phyloP scores from a whole-genome alignment of 2,888 invertebrate species.

The Pinctada fucata region DNA sequence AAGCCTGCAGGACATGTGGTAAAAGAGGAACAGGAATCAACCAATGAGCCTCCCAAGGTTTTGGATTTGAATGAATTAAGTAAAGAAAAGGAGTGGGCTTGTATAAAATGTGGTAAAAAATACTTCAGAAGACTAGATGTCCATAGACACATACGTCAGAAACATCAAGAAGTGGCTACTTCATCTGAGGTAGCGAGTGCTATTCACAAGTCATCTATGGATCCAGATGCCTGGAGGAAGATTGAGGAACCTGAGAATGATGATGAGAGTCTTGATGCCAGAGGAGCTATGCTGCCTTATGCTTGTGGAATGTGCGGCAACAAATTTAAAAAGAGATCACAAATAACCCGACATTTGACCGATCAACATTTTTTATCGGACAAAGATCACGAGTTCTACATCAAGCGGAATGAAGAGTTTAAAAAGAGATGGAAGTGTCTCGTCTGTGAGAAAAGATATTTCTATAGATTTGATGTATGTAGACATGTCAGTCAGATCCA shows the following conservation, averaged over 20 bases:
- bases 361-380: conserved; percentile 14
- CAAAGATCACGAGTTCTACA: conserved; percentile 23
- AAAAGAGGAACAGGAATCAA: too few species aligned
- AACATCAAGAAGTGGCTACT: background rate
- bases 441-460: conserved; percentile 17
- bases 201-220: too few species aligned
- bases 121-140: conserved; percentile 6
- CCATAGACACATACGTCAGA: conserved; percentile 10
- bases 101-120: conserved; percentile 7
- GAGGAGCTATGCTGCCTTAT: too few species aligned
- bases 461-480: conserved; percentile 4
- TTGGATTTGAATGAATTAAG: too few species aligned
- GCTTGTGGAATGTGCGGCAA: conserved; percentile 3
- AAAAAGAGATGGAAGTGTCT: conserved; percentile 5
- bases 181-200: too few species aligned
- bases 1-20: too few species aligned
- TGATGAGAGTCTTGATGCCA: too few species aligned
- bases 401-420: conserved; percentile 13
- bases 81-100: conserved; percentile 1
- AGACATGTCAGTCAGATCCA: conserved; percentile 13
- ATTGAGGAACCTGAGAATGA: too few species aligned
- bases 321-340: conserved; percentile 2
- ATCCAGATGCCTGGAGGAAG: too few species aligned
- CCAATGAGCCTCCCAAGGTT: too few species aligned
- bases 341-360: conserved; percentile 10